Percentiles rank a stretch among this genome's conserved stretches.
Evolutionary conservation across 2,113 vertebrate genomes (phyloP).

Genomic region (Triplophysa rosa): DNA sequence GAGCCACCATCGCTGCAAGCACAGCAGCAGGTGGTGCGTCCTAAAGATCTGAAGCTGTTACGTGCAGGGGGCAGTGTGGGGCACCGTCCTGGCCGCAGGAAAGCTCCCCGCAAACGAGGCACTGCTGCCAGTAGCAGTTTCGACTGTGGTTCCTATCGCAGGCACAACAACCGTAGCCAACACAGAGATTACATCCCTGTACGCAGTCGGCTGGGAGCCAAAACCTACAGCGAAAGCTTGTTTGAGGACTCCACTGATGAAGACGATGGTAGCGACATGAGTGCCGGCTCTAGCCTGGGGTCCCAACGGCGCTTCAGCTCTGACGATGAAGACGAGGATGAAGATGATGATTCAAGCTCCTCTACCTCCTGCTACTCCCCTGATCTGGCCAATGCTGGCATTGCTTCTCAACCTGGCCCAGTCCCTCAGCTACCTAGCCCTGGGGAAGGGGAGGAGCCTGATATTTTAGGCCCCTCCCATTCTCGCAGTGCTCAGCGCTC

Average conservation of each 20-base stretch:
- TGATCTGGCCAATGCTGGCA: conserved; percentile 69
- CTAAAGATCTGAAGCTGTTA: conserved; percentile 84
- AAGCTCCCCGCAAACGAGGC: conserved; percentile 74
- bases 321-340: conserved; percentile 74
- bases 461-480: conserved; percentile 65
- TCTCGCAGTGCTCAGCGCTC: conserved; percentile 81
- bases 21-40: conserved; percentile 84
- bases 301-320: conserved; percentile 84
- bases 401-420: conserved; percentile 60
- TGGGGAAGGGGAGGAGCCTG: conserved; percentile 67
- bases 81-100: conserved; percentile 75
- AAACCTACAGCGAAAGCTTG: conserved; percentile 81
- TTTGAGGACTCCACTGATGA: conserved; percentile 85
- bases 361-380: conserved; percentile 88
- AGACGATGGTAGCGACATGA: conserved; percentile 86
- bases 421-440: conserved; percentile 63
- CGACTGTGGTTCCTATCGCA: conserved; percentile 77
- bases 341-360: conserved; percentile 79
- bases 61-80: conserved; percentile 67
- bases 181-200: conserved; percentile 80
- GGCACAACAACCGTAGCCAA: conserved; percentile 73
- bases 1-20: conserved; percentile 71
- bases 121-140: conserved; percentile 78
- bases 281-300: conserved; percentile 82
- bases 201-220: conserved; percentile 77